Evolutionary conservation across 2,888 invertebrate species (phyloP).

Genomic region (Hydrotaea diabolus): DNA sequence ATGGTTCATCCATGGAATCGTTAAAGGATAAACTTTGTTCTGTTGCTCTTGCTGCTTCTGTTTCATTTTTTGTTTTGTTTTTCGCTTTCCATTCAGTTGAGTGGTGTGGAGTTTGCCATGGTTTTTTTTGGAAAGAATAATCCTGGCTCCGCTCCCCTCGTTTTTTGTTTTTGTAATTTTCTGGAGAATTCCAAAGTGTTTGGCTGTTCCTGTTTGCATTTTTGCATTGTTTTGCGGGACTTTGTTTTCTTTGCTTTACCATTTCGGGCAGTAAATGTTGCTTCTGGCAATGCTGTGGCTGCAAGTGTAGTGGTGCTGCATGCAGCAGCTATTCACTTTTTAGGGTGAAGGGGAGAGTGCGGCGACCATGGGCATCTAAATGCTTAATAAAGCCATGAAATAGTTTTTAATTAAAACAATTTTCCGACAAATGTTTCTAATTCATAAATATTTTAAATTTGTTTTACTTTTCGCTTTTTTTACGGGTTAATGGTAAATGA

Average conservation of each 20-base stretch:
- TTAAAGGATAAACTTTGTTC: conserved; percentile 35
- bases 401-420: conserved; percentile 67
- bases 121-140: too few species aligned
- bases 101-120: not conserved
- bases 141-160: too few species aligned
- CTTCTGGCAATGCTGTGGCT: too few species aligned
- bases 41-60: too few species aligned
- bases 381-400: conserved; percentile 66
- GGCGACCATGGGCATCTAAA: conserved; percentile 37
- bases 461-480: not conserved
- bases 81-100: too few species aligned
- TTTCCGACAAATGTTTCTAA: conserved; percentile 60
- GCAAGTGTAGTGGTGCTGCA: too few species aligned
- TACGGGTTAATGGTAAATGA: too few species aligned
- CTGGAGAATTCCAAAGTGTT: conserved; percentile 33
- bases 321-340: too few species aligned
- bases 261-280: conserved; percentile 20
- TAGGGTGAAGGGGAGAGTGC: too few species aligned
- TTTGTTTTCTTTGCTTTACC: conserved; percentile 16
- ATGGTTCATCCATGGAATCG: conserved; percentile 15
- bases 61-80: not conserved
- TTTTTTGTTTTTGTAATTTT: conserved; percentile 13
- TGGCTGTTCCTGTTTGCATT: conserved; percentile 30
- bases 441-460: conserved; percentile 66
- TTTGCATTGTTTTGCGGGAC: conserved; percentile 4